These are phyloP conservation scores for Geotrypetes seraphini DNA, from an alignment of 2,797 vertebrate species.

Conservation along the genomic window DNA sequence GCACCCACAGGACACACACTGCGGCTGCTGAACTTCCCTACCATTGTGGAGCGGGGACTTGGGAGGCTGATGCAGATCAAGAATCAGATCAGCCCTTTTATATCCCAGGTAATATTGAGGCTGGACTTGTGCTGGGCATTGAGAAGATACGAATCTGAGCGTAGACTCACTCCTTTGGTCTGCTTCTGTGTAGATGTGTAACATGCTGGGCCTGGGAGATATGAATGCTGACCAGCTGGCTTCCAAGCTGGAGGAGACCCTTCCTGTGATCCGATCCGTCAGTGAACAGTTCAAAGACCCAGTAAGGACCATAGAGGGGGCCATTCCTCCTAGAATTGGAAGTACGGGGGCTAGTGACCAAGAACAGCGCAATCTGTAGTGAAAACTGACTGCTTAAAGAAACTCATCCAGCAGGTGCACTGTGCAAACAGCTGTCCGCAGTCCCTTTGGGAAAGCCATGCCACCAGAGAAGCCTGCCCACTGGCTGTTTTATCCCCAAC, in stretches of 20 bases:
- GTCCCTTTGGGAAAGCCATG: no score
- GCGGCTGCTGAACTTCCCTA: slow-evolving; percentile 88
- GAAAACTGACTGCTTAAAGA: no score
- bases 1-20: slow-evolving; percentile 89
- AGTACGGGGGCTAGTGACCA: no score
- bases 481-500: no score
- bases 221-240: slow-evolving; percentile 94
- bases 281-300: slow-evolving; percentile 96
- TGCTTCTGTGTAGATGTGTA: slow-evolving; percentile 72
- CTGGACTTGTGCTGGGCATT: no score
- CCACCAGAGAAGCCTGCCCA: no score
- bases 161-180: no score
- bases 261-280: slow-evolving; percentile 90
- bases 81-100: slow-evolving; percentile 96
- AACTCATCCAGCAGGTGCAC: no score
- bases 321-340: no score
- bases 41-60: slow-evolving; percentile 87
- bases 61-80: slow-evolving; percentile 96
- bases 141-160: no score
- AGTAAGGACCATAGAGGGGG: slow-evolving; percentile 42
- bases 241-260: slow-evolving; percentile 87
- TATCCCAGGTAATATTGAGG: slow-evolving; percentile 71
- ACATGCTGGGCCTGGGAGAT: slow-evolving; percentile 89
- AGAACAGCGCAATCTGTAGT: no score
- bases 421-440: no score